phyloP scores from a whole-genome alignment of 1,140 invertebrate genomes.

The Ectropis grisescens region DNA sequence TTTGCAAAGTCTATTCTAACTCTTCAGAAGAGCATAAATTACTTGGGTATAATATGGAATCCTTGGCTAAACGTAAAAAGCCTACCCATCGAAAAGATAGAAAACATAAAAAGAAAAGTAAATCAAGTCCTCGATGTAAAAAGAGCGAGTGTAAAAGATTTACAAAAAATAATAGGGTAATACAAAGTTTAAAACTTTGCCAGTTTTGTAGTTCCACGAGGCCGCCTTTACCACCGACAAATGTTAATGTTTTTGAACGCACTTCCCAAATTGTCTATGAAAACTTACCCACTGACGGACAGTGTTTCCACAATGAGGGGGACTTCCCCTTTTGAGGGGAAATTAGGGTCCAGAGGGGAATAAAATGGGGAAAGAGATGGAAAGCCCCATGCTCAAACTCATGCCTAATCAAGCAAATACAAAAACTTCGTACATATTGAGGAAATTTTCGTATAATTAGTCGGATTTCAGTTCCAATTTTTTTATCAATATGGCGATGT shows the following conservation, averaged over 20 bases:
- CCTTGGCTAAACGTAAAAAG: slow-evolving; percentile 18
- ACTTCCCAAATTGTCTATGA: not conserved
- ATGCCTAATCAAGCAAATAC: no score
- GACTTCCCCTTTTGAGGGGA: no score
- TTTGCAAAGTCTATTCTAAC: slow-evolving; percentile 20
- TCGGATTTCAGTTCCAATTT: no score
- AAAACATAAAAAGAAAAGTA: slow-evolving; percentile 11
- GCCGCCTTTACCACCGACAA: slow-evolving; percentile 27
- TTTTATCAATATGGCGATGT: no score
- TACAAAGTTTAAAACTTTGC: slow-evolving; percentile 54
- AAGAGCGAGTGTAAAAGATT: slow-evolving; percentile 13
- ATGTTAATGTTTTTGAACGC: slow-evolving; percentile 7
- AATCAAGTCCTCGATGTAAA: slow-evolving; percentile 2
- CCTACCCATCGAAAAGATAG: slow-evolving; percentile 16
- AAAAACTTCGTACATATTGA: no score
- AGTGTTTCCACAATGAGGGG: not conserved
- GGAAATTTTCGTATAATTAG: no score
- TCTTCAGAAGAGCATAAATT: slow-evolving; percentile 27
- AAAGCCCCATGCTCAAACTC: no score
- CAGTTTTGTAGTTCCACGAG: slow-evolving; percentile 65
- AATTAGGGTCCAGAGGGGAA: no score
- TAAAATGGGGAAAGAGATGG: no score
- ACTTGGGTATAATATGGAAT: slow-evolving; percentile 33
- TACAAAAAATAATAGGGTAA: slow-evolving; percentile 12
- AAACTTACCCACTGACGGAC: not conserved